phyloP scores from a whole-genome alignment of 1,140 invertebrate species.

The Thalassaphorura encarpata region DNA sequence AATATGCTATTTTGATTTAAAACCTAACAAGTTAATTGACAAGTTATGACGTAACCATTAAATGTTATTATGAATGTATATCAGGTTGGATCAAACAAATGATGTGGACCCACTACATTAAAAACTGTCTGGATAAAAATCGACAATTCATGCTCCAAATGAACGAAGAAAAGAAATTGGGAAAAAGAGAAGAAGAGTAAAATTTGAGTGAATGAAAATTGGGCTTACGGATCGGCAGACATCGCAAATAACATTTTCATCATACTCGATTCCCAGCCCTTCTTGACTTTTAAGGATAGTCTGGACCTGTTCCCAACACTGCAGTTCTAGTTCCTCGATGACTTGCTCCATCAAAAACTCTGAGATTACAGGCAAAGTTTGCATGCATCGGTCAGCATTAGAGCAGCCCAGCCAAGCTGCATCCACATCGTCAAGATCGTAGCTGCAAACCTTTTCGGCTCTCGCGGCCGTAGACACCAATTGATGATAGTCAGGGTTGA shows the following conservation, averaged over 20 bases:
- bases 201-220: too few species aligned
- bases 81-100: too few species aligned
- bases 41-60: too few species aligned
- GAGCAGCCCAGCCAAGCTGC: slow-evolving; percentile 77
- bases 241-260: slow-evolving; percentile 97
- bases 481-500: slow-evolving; percentile 69
- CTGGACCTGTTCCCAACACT: slow-evolving; percentile 91
- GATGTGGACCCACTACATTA: too few species aligned
- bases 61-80: too few species aligned
- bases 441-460: slow-evolving; percentile 83
- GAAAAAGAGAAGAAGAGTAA: too few species aligned
- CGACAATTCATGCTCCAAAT: too few species aligned
- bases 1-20: too few species aligned
- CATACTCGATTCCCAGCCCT: slow-evolving; percentile 89
- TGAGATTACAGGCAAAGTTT: slow-evolving; percentile 50
- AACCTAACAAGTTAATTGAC: too few species aligned
- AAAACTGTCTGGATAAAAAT: too few species aligned
- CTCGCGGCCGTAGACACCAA: slow-evolving; percentile 72
- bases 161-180: too few species aligned
- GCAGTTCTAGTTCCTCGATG: slow-evolving; percentile 80
- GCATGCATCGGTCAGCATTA: slow-evolving; percentile 68
- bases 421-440: slow-evolving; percentile 91
- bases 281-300: slow-evolving; percentile 86
- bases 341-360: slow-evolving; percentile 84
- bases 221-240: slow-evolving; percentile 84